Percentiles rank a stretch among this genome's conserved stretches.
phyloP scores from a whole-genome alignment of 1,140 invertebrate genomes.

The Manduca sexta region DNA sequence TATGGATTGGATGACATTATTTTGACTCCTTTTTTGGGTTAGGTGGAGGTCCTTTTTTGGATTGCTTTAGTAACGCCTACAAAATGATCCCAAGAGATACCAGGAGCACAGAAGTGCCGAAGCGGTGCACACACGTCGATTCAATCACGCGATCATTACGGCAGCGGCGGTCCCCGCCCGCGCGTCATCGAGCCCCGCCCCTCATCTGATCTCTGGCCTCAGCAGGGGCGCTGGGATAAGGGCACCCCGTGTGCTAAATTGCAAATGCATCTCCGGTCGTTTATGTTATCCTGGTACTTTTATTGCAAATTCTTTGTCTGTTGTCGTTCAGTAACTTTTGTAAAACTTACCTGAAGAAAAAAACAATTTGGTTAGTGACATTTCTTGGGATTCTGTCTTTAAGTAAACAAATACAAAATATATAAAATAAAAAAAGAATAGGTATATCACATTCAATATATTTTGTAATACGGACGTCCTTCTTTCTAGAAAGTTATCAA shows the following conservation, averaged over 20 bases:
- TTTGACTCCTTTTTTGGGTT: too few species aligned
- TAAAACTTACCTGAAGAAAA: constrained; percentile 35
- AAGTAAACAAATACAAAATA: too few species aligned
- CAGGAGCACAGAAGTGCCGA: constrained; percentile 39
- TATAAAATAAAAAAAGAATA: too few species aligned
- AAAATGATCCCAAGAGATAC: constrained; percentile 50
- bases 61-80: constrained; percentile 12
- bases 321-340: background rate
- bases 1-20: too few species aligned
- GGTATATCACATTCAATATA: too few species aligned
- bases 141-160: constrained; percentile 56
- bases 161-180: constrained; percentile 24
- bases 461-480: too few species aligned
- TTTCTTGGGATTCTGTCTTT: constrained; percentile 1
- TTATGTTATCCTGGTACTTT: constrained; percentile 47
- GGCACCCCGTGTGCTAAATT: constrained; percentile 37
- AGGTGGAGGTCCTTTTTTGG: too few species aligned
- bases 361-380: background rate
- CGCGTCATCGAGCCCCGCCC: constrained; percentile 19
- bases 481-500: too few species aligned
- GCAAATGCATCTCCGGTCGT: constrained; percentile 29
- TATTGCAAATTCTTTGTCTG: constrained; percentile 37
- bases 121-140: constrained; percentile 48
- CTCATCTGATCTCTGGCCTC: constrained; percentile 8
- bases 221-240: constrained; percentile 11